A percentile compares a stretch with the other conserved stretches of the same genome.
These are phyloP conservation scores for Lordiphosa andalusiaca DNA, from an alignment of 2,888 invertebrate genomes.

Conservation along the genomic window DNA sequence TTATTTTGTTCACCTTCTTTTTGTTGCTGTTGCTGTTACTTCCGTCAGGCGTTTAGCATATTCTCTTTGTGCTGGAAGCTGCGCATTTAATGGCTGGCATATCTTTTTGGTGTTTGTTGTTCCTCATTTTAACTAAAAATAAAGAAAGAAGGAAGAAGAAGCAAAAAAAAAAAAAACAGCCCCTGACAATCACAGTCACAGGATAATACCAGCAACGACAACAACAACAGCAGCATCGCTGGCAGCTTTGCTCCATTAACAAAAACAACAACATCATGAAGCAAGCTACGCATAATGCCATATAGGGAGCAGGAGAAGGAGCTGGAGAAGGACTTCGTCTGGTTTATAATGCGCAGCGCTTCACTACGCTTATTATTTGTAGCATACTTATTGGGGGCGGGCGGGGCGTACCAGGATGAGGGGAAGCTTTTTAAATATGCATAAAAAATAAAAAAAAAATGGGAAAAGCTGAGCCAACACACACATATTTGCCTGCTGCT, in stretches of 20 bases:
- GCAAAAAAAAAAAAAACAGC: constrained; percentile 32
- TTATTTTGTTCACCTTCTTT: constrained; percentile 15
- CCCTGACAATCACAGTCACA: constrained; percentile 65
- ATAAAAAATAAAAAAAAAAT: constrained; percentile 15
- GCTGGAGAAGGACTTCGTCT: constrained; percentile 10
- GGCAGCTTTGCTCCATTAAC: constrained; percentile 66
- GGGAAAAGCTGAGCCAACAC: constrained; percentile 16
- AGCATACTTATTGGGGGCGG: constrained; percentile 64
- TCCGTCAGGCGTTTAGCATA: constrained; percentile 65
- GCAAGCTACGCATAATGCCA: constrained; percentile 64
- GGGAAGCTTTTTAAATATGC: constrained; percentile 39
- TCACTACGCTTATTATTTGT: constrained; percentile 73
- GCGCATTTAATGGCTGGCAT: constrained; percentile 37
- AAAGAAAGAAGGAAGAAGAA: constrained; percentile 54
- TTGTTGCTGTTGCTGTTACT: constrained; percentile 1
- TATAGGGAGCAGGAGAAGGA: constrained; percentile 38
- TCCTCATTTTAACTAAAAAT: constrained; percentile 5
- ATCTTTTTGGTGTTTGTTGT: constrained; percentile 11
- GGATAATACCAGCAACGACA: constrained; percentile 55
- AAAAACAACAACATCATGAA: constrained; percentile 52
- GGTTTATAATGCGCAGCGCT: constrained; percentile 66
- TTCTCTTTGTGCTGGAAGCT: constrained; percentile 57
- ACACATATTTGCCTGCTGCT: constrained; percentile 4
- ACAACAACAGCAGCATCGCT: constrained; percentile 12
- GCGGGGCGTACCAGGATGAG: constrained; percentile 26